phyloP scores from a whole-genome alignment of 1,140 invertebrate species.

The Spodoptera litura region DNA sequence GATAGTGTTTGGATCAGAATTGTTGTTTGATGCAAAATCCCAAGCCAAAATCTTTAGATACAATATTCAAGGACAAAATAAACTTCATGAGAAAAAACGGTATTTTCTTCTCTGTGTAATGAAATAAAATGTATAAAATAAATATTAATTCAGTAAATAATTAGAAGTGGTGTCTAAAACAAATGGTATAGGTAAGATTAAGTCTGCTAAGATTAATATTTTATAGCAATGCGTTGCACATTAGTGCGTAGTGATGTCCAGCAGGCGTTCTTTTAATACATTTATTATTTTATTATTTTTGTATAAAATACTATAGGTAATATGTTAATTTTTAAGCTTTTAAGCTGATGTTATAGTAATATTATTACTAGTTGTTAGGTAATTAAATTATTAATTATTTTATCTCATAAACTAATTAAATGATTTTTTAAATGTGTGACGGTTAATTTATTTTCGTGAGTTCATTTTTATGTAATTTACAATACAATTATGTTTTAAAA shows the following conservation, averaged over 20 bases:
- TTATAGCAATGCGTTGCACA: not conserved
- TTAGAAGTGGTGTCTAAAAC: no score
- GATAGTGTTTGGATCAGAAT: not conserved
- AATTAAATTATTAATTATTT: not conserved
- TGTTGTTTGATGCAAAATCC: not conserved
- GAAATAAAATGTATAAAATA: no score
- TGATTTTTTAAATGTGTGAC: not conserved
- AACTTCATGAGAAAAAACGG: no score
- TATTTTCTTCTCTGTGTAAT: no score
- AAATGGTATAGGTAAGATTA: not conserved
- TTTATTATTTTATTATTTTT: not conserved
- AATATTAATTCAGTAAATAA: no score
- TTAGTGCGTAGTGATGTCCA: not conserved
- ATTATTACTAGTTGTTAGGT: conserved; percentile 8
- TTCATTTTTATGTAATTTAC: no score
- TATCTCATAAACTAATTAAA: not conserved
- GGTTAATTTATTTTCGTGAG: not conserved
- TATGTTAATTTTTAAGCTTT: conserved; percentile 22
- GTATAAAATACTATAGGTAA: no score
- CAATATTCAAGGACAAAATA: no score
- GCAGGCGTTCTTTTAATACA: not conserved
- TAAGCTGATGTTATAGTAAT: not conserved
- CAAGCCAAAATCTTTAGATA: no score
- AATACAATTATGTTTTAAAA: conserved; percentile 4
- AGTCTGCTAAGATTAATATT: not conserved